These are phyloP conservation scores for Micromys minutus DNA, from an alignment of 2,113 vertebrate species.

Conservation along the genomic window DNA sequence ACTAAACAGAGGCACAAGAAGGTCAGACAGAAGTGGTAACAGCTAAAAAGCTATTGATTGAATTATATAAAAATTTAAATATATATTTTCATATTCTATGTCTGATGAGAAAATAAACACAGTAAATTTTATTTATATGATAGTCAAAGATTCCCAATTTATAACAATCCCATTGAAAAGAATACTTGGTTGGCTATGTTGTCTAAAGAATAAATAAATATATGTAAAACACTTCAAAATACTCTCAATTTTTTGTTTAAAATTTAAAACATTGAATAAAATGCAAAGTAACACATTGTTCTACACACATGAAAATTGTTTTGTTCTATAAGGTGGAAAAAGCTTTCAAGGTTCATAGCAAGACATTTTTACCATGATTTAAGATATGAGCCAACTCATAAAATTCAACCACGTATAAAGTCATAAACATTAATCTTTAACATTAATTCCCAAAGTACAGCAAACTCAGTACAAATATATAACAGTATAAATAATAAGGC, in stretches of 20 bases:
- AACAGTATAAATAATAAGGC: conserved; percentile 23
- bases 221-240: conserved; percentile 32
- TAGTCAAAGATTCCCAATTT: conserved; percentile 2
- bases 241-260: conserved; percentile 43
- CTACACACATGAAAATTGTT: conserved; percentile 60
- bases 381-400: conserved; percentile 68
- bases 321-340: conserved; percentile 72
- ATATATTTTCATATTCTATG: not conserved
- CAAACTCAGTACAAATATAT: conserved; percentile 53
- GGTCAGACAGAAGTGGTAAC: too few relatives aligned
- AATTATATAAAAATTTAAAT: too few relatives aligned
- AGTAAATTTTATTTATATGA: not conserved
- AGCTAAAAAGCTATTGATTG: too few relatives aligned
- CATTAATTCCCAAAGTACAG: conserved; percentile 50
- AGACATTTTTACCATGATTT: conserved; percentile 68
- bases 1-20: too few relatives aligned
- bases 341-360: conserved; percentile 68
- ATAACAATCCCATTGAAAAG: not conserved
- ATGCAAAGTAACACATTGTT: conserved; percentile 66
- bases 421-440: conserved; percentile 71
- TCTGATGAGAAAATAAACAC: not conserved
- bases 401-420: conserved; percentile 71
- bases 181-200: not conserved
- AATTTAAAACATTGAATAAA: conserved; percentile 65
- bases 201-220: not conserved